phyloP scores from a whole-genome alignment of 2,113 vertebrate species.

The Eretmochelys imbricata region DNA sequence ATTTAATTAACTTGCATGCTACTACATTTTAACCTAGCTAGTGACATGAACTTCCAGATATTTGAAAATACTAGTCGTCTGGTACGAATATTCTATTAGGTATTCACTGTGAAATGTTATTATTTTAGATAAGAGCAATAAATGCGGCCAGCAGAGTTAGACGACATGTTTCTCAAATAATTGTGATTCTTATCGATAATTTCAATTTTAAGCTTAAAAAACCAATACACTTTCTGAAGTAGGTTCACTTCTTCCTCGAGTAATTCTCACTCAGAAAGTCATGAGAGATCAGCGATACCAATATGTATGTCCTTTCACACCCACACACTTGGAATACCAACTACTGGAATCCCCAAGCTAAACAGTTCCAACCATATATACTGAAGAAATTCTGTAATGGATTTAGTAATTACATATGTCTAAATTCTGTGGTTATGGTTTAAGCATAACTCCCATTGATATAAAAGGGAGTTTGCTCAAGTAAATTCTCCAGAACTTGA shows the following conservation, averaged over 20 bases:
- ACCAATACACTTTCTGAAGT: constrained; percentile 33
- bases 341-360: accelerated
- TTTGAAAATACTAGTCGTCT: constrained; percentile 32
- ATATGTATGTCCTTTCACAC: constrained; percentile 18
- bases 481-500: neutral
- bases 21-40: neutral
- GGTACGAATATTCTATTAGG: constrained; percentile 68
- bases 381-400: neutral
- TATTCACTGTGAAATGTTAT: constrained; percentile 65
- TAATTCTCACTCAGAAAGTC: constrained; percentile 54
- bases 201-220: constrained; percentile 45
- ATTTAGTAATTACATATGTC: neutral
- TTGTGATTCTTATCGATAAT: constrained; percentile 62
- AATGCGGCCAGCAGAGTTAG: constrained; percentile 18
- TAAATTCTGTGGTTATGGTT: neutral
- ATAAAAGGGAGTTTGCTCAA: neutral
- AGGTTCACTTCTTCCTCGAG: constrained; percentile 36
- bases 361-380: accelerated
- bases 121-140: constrained; percentile 61
- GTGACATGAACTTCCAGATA: constrained; percentile 12
- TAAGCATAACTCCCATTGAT: neutral
- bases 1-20: constrained; percentile 25
- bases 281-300: constrained; percentile 43
- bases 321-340: neutral
- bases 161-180: constrained; percentile 61